A percentile compares a stretch with the other conserved stretches of the same genome.
Evolutionary conservation across 2,113 vertebrate species (phyloP).

Genomic region (Phalacrocorax aristotelis): DNA sequence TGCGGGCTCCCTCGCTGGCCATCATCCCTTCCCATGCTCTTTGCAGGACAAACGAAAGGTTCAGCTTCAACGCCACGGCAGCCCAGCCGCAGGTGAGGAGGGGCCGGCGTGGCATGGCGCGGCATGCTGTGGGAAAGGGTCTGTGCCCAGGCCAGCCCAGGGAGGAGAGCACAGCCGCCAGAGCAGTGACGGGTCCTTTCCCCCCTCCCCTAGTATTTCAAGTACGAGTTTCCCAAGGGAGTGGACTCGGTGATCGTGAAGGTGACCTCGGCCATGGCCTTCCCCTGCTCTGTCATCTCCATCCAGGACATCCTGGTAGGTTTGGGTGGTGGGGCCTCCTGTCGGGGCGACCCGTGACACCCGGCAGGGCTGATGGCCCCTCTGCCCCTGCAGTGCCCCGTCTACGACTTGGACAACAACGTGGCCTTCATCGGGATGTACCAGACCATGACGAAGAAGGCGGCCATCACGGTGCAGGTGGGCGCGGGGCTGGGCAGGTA

Average conservation of each 20-base stretch:
- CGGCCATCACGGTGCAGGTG: slow-evolving; percentile 98
- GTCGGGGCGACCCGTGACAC: rapidly evolving
- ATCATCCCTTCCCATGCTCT: neutral
- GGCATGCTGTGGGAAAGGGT: neutral
- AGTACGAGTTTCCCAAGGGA: slow-evolving; percentile 88
- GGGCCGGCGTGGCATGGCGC: rapidly evolving
- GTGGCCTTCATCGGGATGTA: slow-evolving; percentile 98
- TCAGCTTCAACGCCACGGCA: slow-evolving; percentile 93
- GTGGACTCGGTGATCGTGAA: slow-evolving; percentile 94
- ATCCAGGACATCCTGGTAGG: slow-evolving; percentile 95
- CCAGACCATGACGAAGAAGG: slow-evolving; percentile 98
- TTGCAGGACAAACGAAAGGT: slow-evolving; percentile 82
- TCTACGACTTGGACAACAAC: slow-evolving; percentile 97
- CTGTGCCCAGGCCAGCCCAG: neutral
- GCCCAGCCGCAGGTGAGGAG: slow-evolving; percentile 92
- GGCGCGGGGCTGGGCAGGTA: neutral
- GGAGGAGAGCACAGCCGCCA: rapidly evolving
- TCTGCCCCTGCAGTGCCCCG: slow-evolving; percentile 81
- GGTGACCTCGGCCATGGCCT: slow-evolving; percentile 87
- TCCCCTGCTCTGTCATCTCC: slow-evolving; percentile 96
- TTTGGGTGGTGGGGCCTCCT: neutral
- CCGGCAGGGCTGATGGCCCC: rapidly evolving
- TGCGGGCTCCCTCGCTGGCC: rapidly evolving
- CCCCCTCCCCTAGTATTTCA: slow-evolving; percentile 85
- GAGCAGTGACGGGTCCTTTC: neutral